These are phyloP conservation scores for Antheraea mylitta DNA, from an alignment of 1,140 invertebrate species.

Conservation along the genomic window DNA sequence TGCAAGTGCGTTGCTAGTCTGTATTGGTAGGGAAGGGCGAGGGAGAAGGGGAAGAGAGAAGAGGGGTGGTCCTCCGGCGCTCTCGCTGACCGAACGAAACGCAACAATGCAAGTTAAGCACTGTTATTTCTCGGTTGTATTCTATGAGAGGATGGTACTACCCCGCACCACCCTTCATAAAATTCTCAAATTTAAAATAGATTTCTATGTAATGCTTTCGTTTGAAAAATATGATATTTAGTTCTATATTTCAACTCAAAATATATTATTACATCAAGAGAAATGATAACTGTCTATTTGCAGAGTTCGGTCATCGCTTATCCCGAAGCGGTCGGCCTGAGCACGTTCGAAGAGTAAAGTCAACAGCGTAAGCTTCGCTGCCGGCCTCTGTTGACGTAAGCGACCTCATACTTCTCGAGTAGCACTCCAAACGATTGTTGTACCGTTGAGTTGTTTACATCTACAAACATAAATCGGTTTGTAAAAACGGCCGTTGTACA, in stretches of 20 bases:
- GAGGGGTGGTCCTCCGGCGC: no score
- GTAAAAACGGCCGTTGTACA: neutral
- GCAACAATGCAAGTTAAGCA: no score
- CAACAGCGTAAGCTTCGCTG: slow-evolving; percentile 26
- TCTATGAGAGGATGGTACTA: no score
- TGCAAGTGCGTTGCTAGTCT: no score
- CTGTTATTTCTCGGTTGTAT: no score
- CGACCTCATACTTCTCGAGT: slow-evolving; percentile 16
- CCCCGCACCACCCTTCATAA: no score
- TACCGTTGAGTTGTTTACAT: neutral
- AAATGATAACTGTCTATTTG: slow-evolving; percentile 12
- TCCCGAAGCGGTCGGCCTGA: slow-evolving; percentile 11
- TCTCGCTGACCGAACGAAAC: no score
- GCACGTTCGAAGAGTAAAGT: slow-evolving; percentile 27
- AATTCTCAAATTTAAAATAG: no score
- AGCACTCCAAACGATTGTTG: slow-evolving; percentile 2
- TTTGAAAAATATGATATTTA: neutral
- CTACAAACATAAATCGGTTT: neutral
- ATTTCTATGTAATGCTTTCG: neutral
- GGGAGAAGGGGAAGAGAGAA: no score
- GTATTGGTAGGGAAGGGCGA: no score
- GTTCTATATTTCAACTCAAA: neutral
- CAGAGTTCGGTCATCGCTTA: slow-evolving; percentile 15
- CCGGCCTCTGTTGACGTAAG: slow-evolving; percentile 15
- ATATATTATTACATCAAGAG: neutral